A percentile compares a stretch with the other conserved stretches of the same genome.
These are phyloP conservation scores for Globia sparganii DNA, from an alignment of 2,888 invertebrate genomes.

Conservation along the genomic window DNA sequence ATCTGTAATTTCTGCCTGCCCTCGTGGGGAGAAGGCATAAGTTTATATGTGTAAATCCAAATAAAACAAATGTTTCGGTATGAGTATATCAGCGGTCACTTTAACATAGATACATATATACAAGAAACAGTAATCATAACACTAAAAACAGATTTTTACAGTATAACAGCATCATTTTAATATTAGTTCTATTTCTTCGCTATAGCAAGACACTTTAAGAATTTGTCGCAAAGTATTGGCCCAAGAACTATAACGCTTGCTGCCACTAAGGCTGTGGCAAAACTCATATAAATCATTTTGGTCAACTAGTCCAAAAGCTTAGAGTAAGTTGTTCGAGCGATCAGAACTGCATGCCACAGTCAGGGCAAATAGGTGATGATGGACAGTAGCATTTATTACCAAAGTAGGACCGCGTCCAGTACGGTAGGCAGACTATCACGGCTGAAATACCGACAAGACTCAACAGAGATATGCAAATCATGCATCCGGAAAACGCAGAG, in stretches of 20 bases:
- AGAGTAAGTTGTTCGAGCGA: background rate
- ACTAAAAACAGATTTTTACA: background rate
- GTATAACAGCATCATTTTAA: conserved; percentile 27
- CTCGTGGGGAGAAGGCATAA: too few species aligned
- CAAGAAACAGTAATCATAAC: background rate
- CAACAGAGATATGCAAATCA: conserved; percentile 79
- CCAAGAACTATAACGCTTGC: conserved; percentile 68
- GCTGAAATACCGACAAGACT: conserved; percentile 71
- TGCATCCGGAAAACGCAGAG: conserved; percentile 57
- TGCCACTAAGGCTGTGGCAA: conserved; percentile 64
- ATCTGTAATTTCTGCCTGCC: too few species aligned
- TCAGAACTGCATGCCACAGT: conserved; percentile 71
- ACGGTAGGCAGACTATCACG: conserved; percentile 72
- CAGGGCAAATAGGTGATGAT: conserved; percentile 68
- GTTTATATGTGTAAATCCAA: background rate
- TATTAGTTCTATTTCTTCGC: background rate
- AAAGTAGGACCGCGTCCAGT: conserved; percentile 68
- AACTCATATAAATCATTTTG: conserved; percentile 75
- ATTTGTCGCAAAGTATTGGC: conserved; percentile 74
- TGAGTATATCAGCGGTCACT: background rate
- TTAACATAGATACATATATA: conserved; percentile 1
- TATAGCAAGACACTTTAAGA: conserved; percentile 62
- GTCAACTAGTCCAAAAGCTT: background rate
- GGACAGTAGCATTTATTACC: conserved; percentile 71
- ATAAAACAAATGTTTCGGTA: background rate